phyloP scores from a whole-genome alignment of 2,113 vertebrate species.

The Nothobranchius kuhntae region DNA sequence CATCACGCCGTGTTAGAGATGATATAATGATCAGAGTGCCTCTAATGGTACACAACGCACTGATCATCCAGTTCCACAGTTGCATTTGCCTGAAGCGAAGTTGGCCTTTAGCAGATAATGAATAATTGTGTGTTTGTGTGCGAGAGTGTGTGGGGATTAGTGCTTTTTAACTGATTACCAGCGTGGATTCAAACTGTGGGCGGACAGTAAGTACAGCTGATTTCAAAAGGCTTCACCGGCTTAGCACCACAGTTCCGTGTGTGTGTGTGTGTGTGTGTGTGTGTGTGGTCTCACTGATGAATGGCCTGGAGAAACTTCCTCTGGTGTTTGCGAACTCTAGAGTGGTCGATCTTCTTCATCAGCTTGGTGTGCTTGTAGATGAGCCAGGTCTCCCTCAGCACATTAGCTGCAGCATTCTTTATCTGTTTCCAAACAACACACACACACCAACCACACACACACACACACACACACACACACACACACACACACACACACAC shows the following conservation, averaged over 20 bases:
- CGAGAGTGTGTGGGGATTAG: conserved; percentile 34
- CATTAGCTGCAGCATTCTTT: conserved; percentile 96
- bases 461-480: conserved; percentile 31
- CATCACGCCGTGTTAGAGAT: conserved; percentile 15
- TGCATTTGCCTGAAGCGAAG: conserved; percentile 47
- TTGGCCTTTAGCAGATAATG: conserved; percentile 53
- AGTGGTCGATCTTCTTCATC: conserved; percentile 96
- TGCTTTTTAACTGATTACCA: conserved; percentile 61
- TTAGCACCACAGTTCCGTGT: conserved; percentile 16
- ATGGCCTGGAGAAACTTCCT: conserved; percentile 98
- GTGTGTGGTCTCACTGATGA: conserved; percentile 88
- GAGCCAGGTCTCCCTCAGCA: conserved; percentile 96
- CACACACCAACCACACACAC: too few species aligned
- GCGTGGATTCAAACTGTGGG: conserved; percentile 61
- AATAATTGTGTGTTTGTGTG: conserved; percentile 43
- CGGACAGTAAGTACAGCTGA: conserved; percentile 55
- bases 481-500: conserved; percentile 29
- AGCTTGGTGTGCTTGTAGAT: conserved; percentile 99
- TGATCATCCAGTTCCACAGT: conserved; percentile 43
- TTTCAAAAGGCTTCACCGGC: conserved; percentile 50
- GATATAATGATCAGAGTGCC: conserved; percentile 26
- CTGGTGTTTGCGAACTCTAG: conserved; percentile 96
- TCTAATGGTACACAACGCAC: conserved; percentile 28
- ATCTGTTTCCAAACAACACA: conserved; percentile 80
- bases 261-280: conserved; percentile 12